phyloP scores from a whole-genome alignment of 53 echinoderm and acorn worm genomes.

The Patiria pectinifera region DNA sequence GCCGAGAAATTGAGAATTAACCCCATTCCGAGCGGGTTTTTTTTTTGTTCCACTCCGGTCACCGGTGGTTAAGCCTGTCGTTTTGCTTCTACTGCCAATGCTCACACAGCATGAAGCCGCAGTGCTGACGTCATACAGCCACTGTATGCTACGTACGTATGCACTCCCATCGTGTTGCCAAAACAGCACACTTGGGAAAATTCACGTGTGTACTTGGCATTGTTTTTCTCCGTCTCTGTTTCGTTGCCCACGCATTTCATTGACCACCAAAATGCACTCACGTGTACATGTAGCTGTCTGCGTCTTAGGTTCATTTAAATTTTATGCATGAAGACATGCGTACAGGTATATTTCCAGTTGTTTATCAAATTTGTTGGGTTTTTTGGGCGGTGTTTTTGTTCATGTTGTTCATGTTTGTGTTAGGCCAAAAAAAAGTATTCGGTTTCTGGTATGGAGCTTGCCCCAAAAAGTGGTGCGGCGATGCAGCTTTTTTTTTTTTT shows the following conservation, averaged over 20 bases:
- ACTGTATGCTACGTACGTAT: not conserved
- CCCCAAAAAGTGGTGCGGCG: too few species aligned
- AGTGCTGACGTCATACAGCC: not conserved
- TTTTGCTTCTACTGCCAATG: not conserved
- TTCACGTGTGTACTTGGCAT: not conserved
- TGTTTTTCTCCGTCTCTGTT: not conserved
- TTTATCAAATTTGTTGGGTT: too few species aligned
- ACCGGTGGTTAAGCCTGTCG: not conserved
- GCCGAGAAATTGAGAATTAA: slow-evolving; percentile 9
- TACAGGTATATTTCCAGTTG: too few species aligned
- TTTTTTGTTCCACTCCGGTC: not conserved
- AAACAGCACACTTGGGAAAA: slow-evolving; percentile 2
- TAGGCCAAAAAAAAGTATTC: too few species aligned
- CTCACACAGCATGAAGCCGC: not conserved
- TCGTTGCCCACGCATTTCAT: not conserved
- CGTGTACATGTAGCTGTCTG: not conserved
- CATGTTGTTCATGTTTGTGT: too few species aligned
- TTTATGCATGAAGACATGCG: too few species aligned
- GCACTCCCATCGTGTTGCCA: not conserved
- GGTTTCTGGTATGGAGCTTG: too few species aligned
- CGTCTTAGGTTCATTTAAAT: not conserved
- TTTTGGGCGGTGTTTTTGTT: too few species aligned
- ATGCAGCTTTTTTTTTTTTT: too few species aligned
- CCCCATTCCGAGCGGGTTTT: not conserved
- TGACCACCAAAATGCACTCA: not conserved